These are phyloP conservation scores for Takifugu flavidus DNA, from an alignment of 2,113 vertebrate genomes.

Conservation along the genomic window DNA sequence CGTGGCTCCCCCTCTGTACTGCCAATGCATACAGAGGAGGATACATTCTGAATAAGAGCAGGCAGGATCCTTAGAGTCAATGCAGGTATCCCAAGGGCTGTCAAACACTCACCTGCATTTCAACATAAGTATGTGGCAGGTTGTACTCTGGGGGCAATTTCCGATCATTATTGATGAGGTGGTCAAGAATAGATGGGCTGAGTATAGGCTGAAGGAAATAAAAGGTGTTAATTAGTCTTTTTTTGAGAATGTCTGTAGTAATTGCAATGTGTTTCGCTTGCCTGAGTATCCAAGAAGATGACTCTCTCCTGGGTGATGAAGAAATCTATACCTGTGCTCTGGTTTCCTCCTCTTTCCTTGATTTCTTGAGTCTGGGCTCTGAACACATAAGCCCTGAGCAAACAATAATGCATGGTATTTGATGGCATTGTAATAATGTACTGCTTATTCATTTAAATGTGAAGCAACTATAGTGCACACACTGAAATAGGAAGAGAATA, in stretches of 20 bases:
- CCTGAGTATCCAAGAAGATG: constrained; percentile 93
- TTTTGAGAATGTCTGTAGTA: neutral
- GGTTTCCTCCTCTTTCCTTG: constrained; percentile 88
- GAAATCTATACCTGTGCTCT: constrained; percentile 90
- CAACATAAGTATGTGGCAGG: constrained; percentile 89
- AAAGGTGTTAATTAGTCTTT: neutral
- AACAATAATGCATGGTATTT: constrained; percentile 7
- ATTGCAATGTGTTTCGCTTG: constrained; percentile 32
- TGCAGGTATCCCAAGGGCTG: neutral
- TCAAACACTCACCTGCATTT: constrained; percentile 84
- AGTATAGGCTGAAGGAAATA: constrained; percentile 79
- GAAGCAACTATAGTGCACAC: no score
- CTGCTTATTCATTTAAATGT: neutral
- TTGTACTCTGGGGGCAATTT: constrained; percentile 90
- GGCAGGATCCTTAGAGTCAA: no score
- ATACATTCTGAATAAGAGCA: no score
- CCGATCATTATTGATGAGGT: constrained; percentile 91
- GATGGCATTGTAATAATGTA: neutral
- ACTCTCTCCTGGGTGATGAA: constrained; percentile 93
- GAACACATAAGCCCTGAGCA: constrained; percentile 83
- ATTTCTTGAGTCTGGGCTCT: constrained; percentile 88
- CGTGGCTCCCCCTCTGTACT: no score
- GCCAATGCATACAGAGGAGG: no score
- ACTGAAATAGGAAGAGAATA: no score
- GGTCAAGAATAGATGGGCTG: constrained; percentile 88